Evolutionary conservation across 2,888 invertebrate genomes (phyloP), one percentile per base, ranked within the genome.

Genomic region (Agrotis clavis): DNA sequence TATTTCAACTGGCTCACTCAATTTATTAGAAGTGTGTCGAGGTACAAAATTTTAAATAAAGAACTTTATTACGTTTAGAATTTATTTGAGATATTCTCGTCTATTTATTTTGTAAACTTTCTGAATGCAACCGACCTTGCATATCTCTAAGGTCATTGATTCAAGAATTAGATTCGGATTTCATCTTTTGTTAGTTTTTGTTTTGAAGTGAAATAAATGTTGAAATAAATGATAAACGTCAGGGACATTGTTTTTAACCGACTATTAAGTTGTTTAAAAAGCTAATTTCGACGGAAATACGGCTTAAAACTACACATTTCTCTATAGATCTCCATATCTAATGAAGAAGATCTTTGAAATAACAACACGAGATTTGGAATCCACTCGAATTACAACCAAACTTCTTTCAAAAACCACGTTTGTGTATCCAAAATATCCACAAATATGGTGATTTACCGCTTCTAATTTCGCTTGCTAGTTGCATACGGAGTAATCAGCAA

Each of bases 11-110:
- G 69, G 56, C 67, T 57, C 14, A 61, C 51, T 19, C 45, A 62
- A 84, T 84, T 74, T 77, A 84, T 81, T 61, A 56, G 25, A 68
- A 71, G 65, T 47, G 21, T 51, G 41, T 72, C 68, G 47, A 25
- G 35, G 41, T 30, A 74, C 64, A n/a, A 67, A 61, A 67, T 74
- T 56, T 53, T 21, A 45, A 45, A 47, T 21, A 64, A 71, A 71
- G 65, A 74, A 74, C 61, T 54, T 67, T 54, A 47, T 77, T 65
- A 56, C 64, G 45, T 67, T 74, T n/a, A 48, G 50, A 70, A 69
- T 81, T 71, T 77, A 74, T 74, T 67, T 21, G 56, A 72, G 53
- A 66, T 71, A 72, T 74, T 77, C 61, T 68, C n/a, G 78, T 68
- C 54, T 67, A 59, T 78, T 72, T 70, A 67, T 73, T 71, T 67